phyloP scores from a whole-genome alignment of 2,113 vertebrate species.

The Myocastor coypus region DNA sequence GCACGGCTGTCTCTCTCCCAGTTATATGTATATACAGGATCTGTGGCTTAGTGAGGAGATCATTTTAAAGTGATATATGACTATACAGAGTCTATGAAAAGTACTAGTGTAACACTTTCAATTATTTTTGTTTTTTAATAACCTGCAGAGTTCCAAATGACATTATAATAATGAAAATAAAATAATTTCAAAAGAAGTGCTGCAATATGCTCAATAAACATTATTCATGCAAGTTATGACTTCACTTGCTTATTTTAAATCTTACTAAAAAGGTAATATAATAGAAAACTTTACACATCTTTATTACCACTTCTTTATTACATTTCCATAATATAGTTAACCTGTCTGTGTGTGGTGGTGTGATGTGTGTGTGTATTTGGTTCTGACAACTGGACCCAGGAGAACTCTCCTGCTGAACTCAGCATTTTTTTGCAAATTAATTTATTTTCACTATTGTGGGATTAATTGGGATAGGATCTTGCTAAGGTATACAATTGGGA shows the following conservation, averaged over 20 bases:
- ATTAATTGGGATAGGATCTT: background rate
- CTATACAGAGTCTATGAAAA: background rate
- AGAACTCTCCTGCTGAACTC: background rate
- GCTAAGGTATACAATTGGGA: background rate
- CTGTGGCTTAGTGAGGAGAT: background rate
- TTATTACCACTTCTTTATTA: background rate
- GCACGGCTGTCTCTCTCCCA: background rate
- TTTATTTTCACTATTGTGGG: background rate
- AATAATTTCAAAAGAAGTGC: background rate
- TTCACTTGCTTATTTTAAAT: too few species aligned
- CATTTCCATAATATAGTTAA: background rate
- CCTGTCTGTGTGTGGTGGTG: background rate
- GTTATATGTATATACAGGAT: background rate
- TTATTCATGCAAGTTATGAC: too few species aligned
- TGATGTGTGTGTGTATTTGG: background rate
- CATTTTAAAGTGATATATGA: background rate
- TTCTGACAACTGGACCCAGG: background rate
- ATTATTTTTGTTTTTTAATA: conserved; percentile 3
- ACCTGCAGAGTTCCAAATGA: background rate
- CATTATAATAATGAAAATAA: background rate
- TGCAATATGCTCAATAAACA: background rate
- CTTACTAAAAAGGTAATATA: too few species aligned
- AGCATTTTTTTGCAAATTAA: background rate
- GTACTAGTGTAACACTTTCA: background rate
- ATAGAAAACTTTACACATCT: background rate